Conservation (phyloP, 2,113 vertebrate genomes). For the Microtus montanus region DNA sequence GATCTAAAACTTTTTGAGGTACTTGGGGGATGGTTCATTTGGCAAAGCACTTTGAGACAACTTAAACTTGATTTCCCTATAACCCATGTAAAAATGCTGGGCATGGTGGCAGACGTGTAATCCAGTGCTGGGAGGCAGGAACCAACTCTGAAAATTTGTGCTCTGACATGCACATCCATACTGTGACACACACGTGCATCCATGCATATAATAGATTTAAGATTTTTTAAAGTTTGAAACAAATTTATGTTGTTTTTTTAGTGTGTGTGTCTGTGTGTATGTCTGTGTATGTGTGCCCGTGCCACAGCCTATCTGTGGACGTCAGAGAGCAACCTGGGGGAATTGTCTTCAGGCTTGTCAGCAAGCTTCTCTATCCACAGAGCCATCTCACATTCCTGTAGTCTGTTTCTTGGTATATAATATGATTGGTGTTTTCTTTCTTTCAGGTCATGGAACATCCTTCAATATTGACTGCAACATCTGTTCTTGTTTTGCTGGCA, state of each 20-base stretch:
- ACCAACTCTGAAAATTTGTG: neutral
- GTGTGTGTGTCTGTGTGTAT: neutral
- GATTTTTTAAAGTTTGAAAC: neutral
- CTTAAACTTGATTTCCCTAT: neutral
- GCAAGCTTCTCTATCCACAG: neutral
- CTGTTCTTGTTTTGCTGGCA: slow-evolving; percentile 95
- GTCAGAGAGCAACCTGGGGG: neutral
- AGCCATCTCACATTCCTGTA: neutral
- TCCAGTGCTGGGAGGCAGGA: neutral
- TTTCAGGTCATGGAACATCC: slow-evolving; percentile 91
- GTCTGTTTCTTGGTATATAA: neutral
- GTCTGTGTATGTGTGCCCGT: neutral
- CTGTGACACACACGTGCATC: neutral
- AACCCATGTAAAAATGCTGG: neutral
- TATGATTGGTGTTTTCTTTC: slow-evolving; percentile 36
- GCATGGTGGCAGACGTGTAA: no score
- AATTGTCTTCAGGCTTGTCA: neutral
- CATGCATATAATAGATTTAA: neutral
- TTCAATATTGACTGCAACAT: slow-evolving; percentile 93
- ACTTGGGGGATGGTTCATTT: neutral
- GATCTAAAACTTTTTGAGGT: neutral
- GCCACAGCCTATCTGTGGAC: neutral
- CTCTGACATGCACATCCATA: neutral
- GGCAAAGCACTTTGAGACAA: neutral
- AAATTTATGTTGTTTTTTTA: neutral